These are phyloP conservation scores for Hydropotes inermis DNA, from an alignment of 2,113 vertebrate genomes.

Conservation along the genomic window DNA sequence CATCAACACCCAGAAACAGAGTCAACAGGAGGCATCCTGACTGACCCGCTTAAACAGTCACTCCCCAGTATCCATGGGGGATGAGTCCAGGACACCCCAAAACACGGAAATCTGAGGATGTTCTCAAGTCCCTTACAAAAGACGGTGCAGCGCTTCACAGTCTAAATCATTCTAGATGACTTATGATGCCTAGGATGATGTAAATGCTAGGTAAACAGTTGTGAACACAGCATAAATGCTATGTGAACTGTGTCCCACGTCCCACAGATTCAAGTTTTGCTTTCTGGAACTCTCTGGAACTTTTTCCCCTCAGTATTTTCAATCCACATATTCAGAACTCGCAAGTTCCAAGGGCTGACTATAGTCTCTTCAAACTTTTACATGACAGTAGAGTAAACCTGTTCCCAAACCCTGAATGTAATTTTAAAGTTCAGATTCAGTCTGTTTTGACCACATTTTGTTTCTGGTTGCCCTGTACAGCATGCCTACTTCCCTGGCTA, in stretches of 20 bases:
- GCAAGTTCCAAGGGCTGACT: background rate
- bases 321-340: background rate
- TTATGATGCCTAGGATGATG: background rate
- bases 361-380: background rate
- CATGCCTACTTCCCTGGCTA: background rate
- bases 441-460: background rate
- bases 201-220: background rate
- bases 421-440: background rate
- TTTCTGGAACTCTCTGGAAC: background rate
- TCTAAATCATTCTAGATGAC: background rate
- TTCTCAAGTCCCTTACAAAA: background rate
- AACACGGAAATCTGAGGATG: background rate
- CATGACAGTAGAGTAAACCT: background rate
- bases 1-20: background rate
- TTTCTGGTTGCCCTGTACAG: background rate
- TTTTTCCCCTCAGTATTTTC: background rate
- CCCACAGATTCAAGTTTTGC: background rate
- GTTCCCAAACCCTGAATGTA: background rate
- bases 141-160: background rate
- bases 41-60: background rate
- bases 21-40: background rate
- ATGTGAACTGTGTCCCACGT: background rate
- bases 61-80: background rate
- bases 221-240: background rate
- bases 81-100: background rate